phyloP scores from a whole-genome alignment of 2,797 vertebrate genomes.

The Heliangelus exortis region DNA sequence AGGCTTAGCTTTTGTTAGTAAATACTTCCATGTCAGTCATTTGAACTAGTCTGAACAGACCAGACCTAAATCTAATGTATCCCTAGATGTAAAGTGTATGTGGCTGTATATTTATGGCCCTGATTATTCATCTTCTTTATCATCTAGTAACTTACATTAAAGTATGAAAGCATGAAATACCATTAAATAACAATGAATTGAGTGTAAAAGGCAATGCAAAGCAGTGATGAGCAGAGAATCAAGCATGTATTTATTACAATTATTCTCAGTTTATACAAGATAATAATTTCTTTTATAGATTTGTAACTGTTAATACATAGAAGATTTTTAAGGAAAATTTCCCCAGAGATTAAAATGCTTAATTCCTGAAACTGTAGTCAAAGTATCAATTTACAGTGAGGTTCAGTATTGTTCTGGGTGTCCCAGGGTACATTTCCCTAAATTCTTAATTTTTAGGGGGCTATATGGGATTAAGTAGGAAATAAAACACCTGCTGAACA shows the following conservation, averaged over 20 bases:
- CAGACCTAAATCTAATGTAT: not conserved
- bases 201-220: not conserved
- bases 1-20: not conserved
- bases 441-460: not conserved
- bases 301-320: not conserved
- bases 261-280: not conserved
- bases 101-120: not conserved
- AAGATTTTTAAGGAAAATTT: not conserved
- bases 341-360: not conserved
- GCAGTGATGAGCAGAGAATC: not conserved
- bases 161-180: not conserved
- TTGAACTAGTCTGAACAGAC: not conserved
- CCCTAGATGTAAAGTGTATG: not conserved
- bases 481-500: conserved; percentile 14
- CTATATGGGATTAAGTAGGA: not conserved
- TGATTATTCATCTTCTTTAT: not conserved
- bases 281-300: not conserved
- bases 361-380: not conserved
- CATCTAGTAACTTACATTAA: not conserved
- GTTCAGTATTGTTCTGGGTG: not conserved
- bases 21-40: not conserved
- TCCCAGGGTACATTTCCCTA: not conserved
- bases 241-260: not conserved
- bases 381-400: not conserved
- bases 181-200: not conserved